phyloP scores from a whole-genome alignment of 2,888 invertebrate genomes.

The Physocephala rufipes region DNA sequence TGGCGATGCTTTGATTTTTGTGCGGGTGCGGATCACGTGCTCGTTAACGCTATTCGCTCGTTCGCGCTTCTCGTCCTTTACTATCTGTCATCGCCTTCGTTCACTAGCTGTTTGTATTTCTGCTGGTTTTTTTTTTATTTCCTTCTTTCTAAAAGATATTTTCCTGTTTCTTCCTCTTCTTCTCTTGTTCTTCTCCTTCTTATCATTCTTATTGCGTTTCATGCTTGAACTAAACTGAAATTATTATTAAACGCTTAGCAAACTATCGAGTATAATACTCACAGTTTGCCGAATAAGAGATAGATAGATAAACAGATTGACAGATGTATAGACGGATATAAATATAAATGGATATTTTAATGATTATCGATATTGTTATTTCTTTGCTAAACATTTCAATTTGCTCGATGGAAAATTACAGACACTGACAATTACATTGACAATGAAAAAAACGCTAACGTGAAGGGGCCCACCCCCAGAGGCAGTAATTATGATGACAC shows the following conservation, averaged over 20 bases:
- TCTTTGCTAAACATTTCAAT: background rate
- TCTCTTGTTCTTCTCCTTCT: background rate
- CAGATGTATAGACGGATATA: conserved; percentile 4
- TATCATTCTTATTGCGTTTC: background rate
- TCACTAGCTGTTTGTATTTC: too few species aligned
- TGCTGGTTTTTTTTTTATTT: background rate
- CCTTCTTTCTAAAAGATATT: background rate
- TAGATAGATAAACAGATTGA: too few species aligned
- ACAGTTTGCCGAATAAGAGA: conserved; percentile 16
- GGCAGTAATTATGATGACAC: too few species aligned
- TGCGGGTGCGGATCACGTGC: conserved; percentile 27
- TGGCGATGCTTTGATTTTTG: conserved; percentile 14
- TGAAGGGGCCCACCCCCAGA: too few species aligned
- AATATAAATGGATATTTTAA: conserved; percentile 29
- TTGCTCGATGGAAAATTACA: background rate
- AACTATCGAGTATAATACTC: conserved; percentile 33
- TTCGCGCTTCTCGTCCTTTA: background rate
- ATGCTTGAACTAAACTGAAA: conserved; percentile 21
- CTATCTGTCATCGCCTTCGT: too few species aligned
- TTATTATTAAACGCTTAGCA: conserved; percentile 31
- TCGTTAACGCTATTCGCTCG: conserved; percentile 23
- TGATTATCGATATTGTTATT: conserved; percentile 20
- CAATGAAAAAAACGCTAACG: too few species aligned
- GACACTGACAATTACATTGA: background rate
- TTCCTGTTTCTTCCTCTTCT: background rate